Evolutionary conservation across 2,888 invertebrate species (phyloP), one percentile per base, ranked within the genome.

Genomic region (Oxystoma pomonae): DNA sequence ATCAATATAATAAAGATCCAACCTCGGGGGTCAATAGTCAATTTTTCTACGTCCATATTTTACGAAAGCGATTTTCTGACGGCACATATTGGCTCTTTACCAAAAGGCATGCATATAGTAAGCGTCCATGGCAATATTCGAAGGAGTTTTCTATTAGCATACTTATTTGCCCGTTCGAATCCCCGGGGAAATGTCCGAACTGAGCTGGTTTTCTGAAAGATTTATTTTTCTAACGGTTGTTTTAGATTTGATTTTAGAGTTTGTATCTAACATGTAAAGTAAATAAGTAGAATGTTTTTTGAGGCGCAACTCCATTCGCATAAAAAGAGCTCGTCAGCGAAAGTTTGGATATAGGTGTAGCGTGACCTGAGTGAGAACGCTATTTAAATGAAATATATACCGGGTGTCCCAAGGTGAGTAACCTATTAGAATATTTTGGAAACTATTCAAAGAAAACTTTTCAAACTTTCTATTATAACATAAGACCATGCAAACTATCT

Each of bases 1-100:
- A 35, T 35, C 35, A 35, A 35, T 35, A 12, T 12, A 35, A 35
- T 12, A 35, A 35, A 35, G 35, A 35, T 12, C 12, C 35, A 35
- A 35, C 35, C 35, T 35, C 12, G 35, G 35, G 35, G 35, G 35
- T 35, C 35, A 35, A 35, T 35, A 35, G 35, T 35, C 69, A 69
- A 73, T 74, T 73, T 72, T 73, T 74, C 73, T 74, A 72, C 70
- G 73, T 77, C 77, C 78, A 78, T 78, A 78, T 78, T 78, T 78
- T 77, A 73, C 75, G 73, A 76, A 79, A 77, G 76, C 78, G 76
- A 78, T 78, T 79, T 78, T 72, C 74, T 62, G 62, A 70, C 70
- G 71, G 74, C 78, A 78, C 79, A 79, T 79, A 79, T 79, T 79
- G 77, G 76, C 70, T 75, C 70, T 72, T 74, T 74, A 73, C 70